Percentiles rank a stretch among this genome's conserved stretches.
These are phyloP conservation scores for Carassius carassius DNA, from an alignment of 2,113 vertebrate genomes.

Conservation along the genomic window DNA sequence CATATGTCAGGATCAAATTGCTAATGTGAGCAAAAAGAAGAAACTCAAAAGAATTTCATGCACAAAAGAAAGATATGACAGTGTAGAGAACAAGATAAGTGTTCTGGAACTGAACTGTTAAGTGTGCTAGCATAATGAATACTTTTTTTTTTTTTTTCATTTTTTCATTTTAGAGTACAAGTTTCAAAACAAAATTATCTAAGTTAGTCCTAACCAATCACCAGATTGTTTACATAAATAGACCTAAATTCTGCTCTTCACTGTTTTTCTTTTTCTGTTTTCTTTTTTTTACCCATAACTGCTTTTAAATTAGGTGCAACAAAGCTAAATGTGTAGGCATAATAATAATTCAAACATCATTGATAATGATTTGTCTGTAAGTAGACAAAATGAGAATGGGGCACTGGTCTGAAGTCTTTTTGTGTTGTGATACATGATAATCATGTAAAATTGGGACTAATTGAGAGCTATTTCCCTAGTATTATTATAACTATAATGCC, in stretches of 20 bases:
- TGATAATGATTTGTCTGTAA: neutral
- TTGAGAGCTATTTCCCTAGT: conserved; percentile 11
- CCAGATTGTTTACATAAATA: neutral
- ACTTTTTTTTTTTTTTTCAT: neutral
- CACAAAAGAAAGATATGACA: neutral
- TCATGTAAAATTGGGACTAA: neutral
- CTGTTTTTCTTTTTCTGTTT: too few relatives aligned
- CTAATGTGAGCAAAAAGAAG: neutral
- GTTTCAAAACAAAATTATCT: neutral
- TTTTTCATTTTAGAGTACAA: too few relatives aligned
- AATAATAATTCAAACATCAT: conserved; percentile 18
- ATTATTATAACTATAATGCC: neutral
- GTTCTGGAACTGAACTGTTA: neutral
- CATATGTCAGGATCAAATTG: neutral
- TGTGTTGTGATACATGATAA: neutral
- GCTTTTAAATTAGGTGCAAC: neutral
- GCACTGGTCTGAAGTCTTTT: neutral
- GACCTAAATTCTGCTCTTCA: neutral
- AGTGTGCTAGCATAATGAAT: too few relatives aligned
- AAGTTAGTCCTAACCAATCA: neutral
- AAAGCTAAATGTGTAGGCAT: neutral
- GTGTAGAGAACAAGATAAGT: neutral
- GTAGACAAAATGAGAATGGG: too few relatives aligned
- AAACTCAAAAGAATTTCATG: neutral
- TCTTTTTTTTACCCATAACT: neutral